Evolutionary conservation across 2,797 vertebrate genomes (phyloP).

Genomic region (Propithecus perrieri): DNA sequence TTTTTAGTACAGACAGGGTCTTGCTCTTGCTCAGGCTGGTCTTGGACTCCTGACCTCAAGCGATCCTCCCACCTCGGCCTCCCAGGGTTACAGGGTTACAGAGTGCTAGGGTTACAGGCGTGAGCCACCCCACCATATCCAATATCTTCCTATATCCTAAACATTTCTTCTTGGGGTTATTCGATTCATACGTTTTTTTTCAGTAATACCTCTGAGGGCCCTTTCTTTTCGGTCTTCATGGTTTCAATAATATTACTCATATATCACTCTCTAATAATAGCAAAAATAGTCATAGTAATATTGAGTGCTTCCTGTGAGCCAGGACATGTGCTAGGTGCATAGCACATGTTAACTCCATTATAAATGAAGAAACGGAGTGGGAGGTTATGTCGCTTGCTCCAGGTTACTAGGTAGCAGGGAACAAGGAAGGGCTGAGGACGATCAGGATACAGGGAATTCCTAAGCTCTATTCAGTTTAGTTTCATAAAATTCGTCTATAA

Average conservation of each 20-base stretch:
- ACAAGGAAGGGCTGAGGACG: background rate
- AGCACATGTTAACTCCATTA: background rate
- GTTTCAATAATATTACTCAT: background rate
- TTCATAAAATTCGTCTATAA: conserved; percentile 6
- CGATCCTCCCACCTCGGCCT: no score
- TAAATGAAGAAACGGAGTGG: background rate
- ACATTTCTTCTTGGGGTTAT: background rate
- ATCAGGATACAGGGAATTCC: background rate
- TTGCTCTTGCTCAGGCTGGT: no score
- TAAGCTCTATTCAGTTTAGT: background rate
- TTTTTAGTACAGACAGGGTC: no score
- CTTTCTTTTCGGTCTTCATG: background rate
- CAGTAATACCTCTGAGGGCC: background rate
- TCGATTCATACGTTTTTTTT: background rate
- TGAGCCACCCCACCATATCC: no score
- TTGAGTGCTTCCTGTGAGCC: background rate
- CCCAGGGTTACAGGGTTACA: no score
- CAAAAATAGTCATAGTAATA: background rate
- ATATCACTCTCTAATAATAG: background rate
- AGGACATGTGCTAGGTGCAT: background rate
- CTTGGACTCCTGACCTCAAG: no score
- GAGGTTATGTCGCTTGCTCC: background rate
- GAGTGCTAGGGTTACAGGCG: no score
- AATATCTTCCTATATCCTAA: conserved; percentile 2
- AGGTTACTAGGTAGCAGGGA: background rate